Conservation (phyloP, 2,797 vertebrate species). For the Clarias platycephalus region DNA sequence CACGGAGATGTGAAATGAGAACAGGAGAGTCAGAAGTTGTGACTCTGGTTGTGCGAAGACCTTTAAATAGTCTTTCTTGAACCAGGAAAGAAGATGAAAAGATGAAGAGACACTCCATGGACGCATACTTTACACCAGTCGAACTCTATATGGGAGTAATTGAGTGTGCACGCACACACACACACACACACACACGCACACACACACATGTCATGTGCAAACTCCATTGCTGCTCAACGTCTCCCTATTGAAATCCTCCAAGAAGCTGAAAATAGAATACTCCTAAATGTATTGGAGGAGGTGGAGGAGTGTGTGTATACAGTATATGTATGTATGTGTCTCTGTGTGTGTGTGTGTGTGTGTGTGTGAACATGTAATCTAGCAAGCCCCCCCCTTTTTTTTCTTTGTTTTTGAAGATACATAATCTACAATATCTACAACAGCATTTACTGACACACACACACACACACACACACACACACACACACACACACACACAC, state of each 20-base stretch:
- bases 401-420: neutral
- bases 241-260: slow-evolving; percentile 4
- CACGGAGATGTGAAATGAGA: neutral
- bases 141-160: neutral
- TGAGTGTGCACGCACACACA: neutral
- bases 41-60: neutral
- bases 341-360: neutral
- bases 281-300: neutral
- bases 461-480: neutral
- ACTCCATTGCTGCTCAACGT: neutral
- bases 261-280: slow-evolving; percentile 11
- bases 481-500: slow-evolving; percentile 3
- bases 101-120: neutral
- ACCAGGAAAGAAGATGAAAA: neutral
- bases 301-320: neutral
- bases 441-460: neutral
- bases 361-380: neutral
- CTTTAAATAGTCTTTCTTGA: neutral
- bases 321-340: neutral
- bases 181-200: slow-evolving; percentile 7
- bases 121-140: neutral
- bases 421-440: neutral
- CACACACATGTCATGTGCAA: neutral
- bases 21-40: neutral
- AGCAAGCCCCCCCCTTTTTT: neutral